These are phyloP conservation scores for Rhamnusium bicolor DNA, from an alignment of 2,888 invertebrate genomes.

Conservation along the genomic window DNA sequence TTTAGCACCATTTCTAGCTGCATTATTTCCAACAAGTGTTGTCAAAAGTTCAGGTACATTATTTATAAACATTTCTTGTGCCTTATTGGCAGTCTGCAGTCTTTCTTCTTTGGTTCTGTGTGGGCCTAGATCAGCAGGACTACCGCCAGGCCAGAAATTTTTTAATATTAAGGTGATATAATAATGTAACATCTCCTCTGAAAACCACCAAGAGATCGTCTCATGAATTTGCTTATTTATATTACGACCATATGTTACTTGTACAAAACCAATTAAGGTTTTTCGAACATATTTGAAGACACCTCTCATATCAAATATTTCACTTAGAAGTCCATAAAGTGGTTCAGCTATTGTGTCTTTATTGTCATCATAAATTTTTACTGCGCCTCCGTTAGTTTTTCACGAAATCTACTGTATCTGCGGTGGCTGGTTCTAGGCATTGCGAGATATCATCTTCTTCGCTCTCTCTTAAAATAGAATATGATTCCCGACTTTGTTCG, in stretches of 20 bases:
- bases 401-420: slow-evolving; percentile 68
- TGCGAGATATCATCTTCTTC: slow-evolving; percentile 88
- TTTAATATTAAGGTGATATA: slow-evolving; percentile 88
- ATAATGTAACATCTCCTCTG: slow-evolving; percentile 92
- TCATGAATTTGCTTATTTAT: slow-evolving; percentile 94
- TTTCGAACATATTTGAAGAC: slow-evolving; percentile 90
- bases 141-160: slow-evolving; percentile 92
- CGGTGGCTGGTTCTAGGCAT: slow-evolving; percentile 79
- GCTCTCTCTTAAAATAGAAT: slow-evolving; percentile 74
- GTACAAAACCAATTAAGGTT: slow-evolving; percentile 92
- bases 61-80: slow-evolving; percentile 79
- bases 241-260: slow-evolving; percentile 79
- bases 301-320: slow-evolving; percentile 92
- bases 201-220: slow-evolving; percentile 89
- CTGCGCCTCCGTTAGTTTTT: slow-evolving; percentile 67
- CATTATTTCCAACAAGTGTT: slow-evolving; percentile 88
- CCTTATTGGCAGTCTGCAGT: slow-evolving; percentile 80
- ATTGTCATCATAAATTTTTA: slow-evolving; percentile 75
- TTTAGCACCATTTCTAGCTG: slow-evolving; percentile 86
- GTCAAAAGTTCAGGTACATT: slow-evolving; percentile 86
- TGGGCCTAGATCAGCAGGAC: slow-evolving; percentile 75
- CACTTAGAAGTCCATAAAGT: slow-evolving; percentile 88
- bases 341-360: slow-evolving; percentile 93
- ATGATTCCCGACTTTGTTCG: slow-evolving; percentile 58
- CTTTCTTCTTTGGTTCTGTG: slow-evolving; percentile 77